Percentiles rank a stretch among this genome's conserved stretches.
Evolutionary conservation across 2,888 invertebrate species (phyloP).

Genomic region (Eupelmus urozonus): DNA sequence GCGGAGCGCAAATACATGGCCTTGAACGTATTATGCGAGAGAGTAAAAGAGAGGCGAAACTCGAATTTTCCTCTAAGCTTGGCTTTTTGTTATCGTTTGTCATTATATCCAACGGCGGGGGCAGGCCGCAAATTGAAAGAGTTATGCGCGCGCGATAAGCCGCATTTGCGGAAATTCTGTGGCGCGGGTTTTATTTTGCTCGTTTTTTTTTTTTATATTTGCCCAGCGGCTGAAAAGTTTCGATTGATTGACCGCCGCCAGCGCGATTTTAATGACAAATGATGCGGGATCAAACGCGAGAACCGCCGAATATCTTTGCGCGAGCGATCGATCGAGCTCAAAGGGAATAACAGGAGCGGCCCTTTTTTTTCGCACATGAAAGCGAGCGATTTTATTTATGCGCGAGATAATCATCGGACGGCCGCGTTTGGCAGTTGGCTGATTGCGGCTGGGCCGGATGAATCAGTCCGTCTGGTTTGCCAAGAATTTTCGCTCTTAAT

Average conservation of each 20-base stretch:
- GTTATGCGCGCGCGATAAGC: slow-evolving; percentile 16
- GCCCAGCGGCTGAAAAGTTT: not conserved
- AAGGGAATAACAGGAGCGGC: not conserved
- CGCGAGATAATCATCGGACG: not conserved
- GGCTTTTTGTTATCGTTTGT: not conserved
- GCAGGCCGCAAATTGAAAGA: slow-evolving; percentile 37
- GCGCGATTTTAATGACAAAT: slow-evolving; percentile 21
- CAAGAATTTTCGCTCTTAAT: slow-evolving; percentile 15
- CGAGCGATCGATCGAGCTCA: not conserved
- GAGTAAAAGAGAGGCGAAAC: not conserved
- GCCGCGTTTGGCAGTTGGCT: slow-evolving; percentile 3
- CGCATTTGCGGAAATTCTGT: not conserved
- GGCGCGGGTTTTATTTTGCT: no score
- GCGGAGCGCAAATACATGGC: not conserved
- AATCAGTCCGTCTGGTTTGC: not conserved
- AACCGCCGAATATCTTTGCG: not conserved
- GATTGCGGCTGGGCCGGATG: slow-evolving; percentile 5
- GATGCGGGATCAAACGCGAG: slow-evolving; percentile 11
- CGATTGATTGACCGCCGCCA: slow-evolving; percentile 21
- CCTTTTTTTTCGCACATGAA: slow-evolving; percentile 6
- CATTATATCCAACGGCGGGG: not conserved
- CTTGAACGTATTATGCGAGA: not conserved
- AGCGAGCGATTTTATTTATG: slow-evolving; percentile 18
- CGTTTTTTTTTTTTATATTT: not conserved
- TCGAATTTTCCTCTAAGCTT: no score